Conservation (phyloP, 1,140 invertebrate species). For the Drosophila nigrodunni region DNA sequence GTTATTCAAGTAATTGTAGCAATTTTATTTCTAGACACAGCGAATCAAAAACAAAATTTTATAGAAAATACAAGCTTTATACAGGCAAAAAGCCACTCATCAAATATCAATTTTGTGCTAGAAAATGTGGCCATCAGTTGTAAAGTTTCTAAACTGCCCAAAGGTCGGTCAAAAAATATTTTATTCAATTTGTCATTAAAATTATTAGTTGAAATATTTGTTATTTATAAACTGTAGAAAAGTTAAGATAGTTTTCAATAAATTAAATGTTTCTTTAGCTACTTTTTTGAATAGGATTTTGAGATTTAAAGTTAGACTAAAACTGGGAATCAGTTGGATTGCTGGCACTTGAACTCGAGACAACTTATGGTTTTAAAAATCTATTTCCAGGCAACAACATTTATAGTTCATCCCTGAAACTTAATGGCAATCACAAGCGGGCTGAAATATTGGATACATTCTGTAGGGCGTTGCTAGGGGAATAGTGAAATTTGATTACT, state of each 20-base stretch:
- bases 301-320: not conserved
- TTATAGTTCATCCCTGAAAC: constrained; percentile 15
- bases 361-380: not conserved
- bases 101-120: constrained; percentile 23
- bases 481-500: constrained; percentile 63
- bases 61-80: not conserved
- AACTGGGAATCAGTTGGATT: not conserved
- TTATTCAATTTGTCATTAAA: too few relatives aligned
- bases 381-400: constrained; percentile 21
- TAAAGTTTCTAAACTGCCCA: not conserved
- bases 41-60: not conserved
- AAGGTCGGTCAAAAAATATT: too few relatives aligned
- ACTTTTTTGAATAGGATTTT: not conserved
- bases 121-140: not conserved
- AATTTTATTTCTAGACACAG: constrained; percentile 10
- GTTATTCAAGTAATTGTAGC: constrained; percentile 19
- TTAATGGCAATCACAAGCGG: not conserved
- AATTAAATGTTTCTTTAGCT: not conserved
- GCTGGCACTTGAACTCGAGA: not conserved
- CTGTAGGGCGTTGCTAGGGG: not conserved
- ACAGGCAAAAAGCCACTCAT: constrained; percentile 10
- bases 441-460: not conserved
- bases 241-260: too few relatives aligned
- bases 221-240: too few relatives aligned
- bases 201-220: too few relatives aligned